Evolutionary conservation across 2,888 invertebrate species (phyloP), one percentile per base, ranked within the genome.

Genomic region (Cyaniris semiargus): DNA sequence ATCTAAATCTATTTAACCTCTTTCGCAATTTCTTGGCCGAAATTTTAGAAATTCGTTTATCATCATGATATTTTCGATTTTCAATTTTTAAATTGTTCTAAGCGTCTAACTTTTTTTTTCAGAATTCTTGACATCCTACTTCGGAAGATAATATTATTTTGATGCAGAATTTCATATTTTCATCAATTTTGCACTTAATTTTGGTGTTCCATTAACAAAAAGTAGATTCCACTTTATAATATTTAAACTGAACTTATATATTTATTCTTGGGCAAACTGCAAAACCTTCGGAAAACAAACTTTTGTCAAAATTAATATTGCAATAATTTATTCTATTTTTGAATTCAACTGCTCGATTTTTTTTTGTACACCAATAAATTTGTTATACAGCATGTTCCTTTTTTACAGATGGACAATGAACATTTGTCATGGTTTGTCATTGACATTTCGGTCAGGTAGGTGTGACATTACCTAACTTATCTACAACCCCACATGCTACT

Each of bases 11-110:
- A 48, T 23, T 74, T n/a, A 23, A 74, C 18, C 48, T 74, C 74
- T 74, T 74, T 53, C 53, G 74, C 74, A 74, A 53, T 15, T 0
- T 23, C 53, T 74, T 74, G 74, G 53, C 74, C 74, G 44, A 48
- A 53, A 27, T 10, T 74, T 53, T 18, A 27, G 48, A 74, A 74
- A 74, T 74, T 74, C 74, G 74, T 31, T 74, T 18, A 74, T 71
- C 31, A 1, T 71, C 38, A 38, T 71, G 38, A 38, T 38, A 71
- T 70, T 8, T 70, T 71, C 71, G 38, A 38, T 38, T 71, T 71
- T 21, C 34, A 71, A 71, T 38, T 38, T 34, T n/a, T 18, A 21
- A 8, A n/a, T n/a, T 38, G 1, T 31, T 34, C 8, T 58, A 58
- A 21, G 21, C 6, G 3, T 60, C n/a, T n/a, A 5, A 60, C 23